Base-by-base conservation (phyloP, 2,797 vertebrate species). In the Hydrolagus colliei region DNA sequence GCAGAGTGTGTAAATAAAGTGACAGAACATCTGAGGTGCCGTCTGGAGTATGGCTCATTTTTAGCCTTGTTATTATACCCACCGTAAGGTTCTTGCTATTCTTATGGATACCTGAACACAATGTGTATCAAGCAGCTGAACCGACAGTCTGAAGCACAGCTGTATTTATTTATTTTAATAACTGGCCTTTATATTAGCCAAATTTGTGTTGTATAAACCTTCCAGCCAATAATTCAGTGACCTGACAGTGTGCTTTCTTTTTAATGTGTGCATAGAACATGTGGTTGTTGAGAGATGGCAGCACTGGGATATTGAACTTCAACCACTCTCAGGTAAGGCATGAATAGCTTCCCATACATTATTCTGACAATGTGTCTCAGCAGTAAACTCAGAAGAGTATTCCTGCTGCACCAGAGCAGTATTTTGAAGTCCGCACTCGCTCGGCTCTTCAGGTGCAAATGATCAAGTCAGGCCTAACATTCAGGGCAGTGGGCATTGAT, bases 271-370 rank as follows among this genome's bases (percentile, higher is more conserved):
- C 52, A 61, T n/a, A 10, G 16, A 52, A 11, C 75, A 77, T 77
- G 12, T 74, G 73, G n/a, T 74, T 74, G 35, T 77, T 77, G 75
- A 77, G 52, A 77, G 52, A 77, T 61, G 41, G 41, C 75, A 59
- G 18, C 20, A 6, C 1, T 2, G 75, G n/a, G 75, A 61, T 59
- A 61, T 61, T 61, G 52, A 77, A 77, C 20, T 20, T 77, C 75
- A 10, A 77, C 52, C 61, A n/a, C 75, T 77, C 75, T 59, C 14
- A 77, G 75, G 41, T 77, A 77, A 77, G 75, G 75, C 75, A 77
- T 77, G 75, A 11, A 22, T 61, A 61, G 75, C 75, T 77, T 76
- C 52, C 75, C 52, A 59, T 61, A 77, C 61, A 61, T 77, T n/a
- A 77, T 77, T 61, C 52, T 77, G 75, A 77, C 52, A 77, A 77